Evolutionary conservation across 1,140 invertebrate species (phyloP).

Genomic region (Lasioglossum baleicum): DNA sequence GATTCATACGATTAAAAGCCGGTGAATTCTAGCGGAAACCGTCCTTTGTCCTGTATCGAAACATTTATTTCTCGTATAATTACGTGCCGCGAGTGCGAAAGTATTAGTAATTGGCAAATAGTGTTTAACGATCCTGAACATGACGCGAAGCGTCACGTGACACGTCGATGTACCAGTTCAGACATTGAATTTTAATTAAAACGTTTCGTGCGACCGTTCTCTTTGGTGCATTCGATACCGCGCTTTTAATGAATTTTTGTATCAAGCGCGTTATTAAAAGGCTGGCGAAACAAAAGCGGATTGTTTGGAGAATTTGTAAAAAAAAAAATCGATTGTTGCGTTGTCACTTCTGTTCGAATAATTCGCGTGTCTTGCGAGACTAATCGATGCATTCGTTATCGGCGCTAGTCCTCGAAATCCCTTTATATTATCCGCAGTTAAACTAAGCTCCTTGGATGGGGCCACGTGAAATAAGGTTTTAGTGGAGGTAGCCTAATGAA

Average conservation of each 20-base stretch:
- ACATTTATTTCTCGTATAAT: not conserved
- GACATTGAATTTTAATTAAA: conserved; percentile 6
- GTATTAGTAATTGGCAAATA: not conserved
- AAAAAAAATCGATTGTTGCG: not conserved
- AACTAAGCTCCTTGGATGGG: conserved; percentile 33
- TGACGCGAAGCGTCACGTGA: not conserved
- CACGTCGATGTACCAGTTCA: not conserved
- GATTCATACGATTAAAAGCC: no score
- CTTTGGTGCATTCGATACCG: not conserved
- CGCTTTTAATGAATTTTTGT: not conserved
- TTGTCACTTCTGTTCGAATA: not conserved
- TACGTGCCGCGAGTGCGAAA: not conserved
- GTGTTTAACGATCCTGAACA: not conserved
- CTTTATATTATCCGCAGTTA: conserved; percentile 56
- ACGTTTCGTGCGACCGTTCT: no score
- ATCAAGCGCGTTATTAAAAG: not conserved
- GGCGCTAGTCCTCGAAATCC: conserved; percentile 52
- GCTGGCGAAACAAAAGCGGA: not conserved
- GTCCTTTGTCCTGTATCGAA: no score
- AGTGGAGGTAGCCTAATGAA: conserved; percentile 47
- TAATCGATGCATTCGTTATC: conserved; percentile 35
- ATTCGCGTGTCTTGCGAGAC: not conserved
- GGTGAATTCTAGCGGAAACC: no score
- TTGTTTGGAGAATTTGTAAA: not conserved
- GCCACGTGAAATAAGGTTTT: conserved; percentile 34